Base-by-base conservation (phyloP, 2,888 invertebrate species). In the Diarsia dahlii region DNA sequence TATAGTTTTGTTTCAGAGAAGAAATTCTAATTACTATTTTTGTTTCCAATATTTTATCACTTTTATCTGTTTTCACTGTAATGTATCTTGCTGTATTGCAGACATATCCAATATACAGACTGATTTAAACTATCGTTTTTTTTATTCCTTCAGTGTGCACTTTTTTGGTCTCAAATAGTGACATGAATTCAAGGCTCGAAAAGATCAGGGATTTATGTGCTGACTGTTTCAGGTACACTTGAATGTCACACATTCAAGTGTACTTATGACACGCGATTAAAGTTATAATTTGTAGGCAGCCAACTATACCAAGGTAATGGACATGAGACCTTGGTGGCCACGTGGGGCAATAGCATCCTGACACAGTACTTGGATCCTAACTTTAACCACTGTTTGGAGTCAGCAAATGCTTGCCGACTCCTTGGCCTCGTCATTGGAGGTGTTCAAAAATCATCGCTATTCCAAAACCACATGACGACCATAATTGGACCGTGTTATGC, bases 41-140 rank as follows among this genome's bases (percentile, higher is more conserved):
- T 96, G 96, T 96, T 96, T 96, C 96, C 95, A 93, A 95, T 96
- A 96, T 96, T 96, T 96, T 96, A 96, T 96, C 95, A 95, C 94
- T 95, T 85, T 85, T 95, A 95, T 94, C 95, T 96, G 96, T 96
- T 96, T 95, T 96, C 96, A 96, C 95, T 96, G 95, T 96, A 96
- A 94, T 96, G 94, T 96, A 96, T 96, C 95, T 96, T 95, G 96
- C 96, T 96, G 96, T 97, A 96, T 96, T 97, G 95, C 97, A 97
- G 95, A 97, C 97, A 97, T 97, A 97, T 97, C 97, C 96, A 96
- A 95, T 96, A 97, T 96, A 97, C 97, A 97, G 97, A 97, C 97
- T 97, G 97, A 97, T 96, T 96, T 95, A 95, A 96, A 86, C 82
- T 69, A 80, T 74, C 5, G 86, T 69, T 82, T 93, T 94, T 91